phyloP scores from a whole-genome alignment of 2,888 invertebrate genomes.

The Dromius quadrimaculatus region DNA sequence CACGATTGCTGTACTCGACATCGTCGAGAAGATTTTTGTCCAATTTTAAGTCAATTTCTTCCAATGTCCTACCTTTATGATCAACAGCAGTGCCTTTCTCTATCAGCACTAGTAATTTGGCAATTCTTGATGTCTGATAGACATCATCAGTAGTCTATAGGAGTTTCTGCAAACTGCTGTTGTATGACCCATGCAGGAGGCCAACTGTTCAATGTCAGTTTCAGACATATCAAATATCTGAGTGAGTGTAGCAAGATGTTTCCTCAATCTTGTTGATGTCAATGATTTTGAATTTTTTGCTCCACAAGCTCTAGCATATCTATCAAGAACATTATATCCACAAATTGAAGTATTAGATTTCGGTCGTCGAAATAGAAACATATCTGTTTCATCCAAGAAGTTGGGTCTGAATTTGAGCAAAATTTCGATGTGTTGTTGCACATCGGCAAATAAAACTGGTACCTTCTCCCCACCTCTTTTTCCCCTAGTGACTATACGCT shows the following conservation, averaged over 20 bases:
- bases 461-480: slow-evolving; percentile 57
- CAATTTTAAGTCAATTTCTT: slow-evolving; percentile 53
- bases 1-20: too few species aligned
- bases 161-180: slow-evolving; percentile 52
- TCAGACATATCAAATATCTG: slow-evolving; percentile 57
- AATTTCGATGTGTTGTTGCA: slow-evolving; percentile 55
- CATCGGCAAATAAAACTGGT: slow-evolving; percentile 56
- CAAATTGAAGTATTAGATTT: slow-evolving; percentile 38
- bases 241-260: slow-evolving; percentile 58
- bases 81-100: slow-evolving; percentile 52
- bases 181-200: slow-evolving; percentile 58
- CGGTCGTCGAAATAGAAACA: slow-evolving; percentile 53
- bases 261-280: slow-evolving; percentile 57
- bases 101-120: slow-evolving; percentile 54
- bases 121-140: slow-evolving; percentile 56
- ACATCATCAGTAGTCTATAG: slow-evolving; percentile 56
- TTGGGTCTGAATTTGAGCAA: slow-evolving; percentile 50
- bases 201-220: slow-evolving; percentile 57
- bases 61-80: slow-evolving; percentile 54
- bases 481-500: slow-evolving; percentile 55
- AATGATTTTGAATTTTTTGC: slow-evolving; percentile 57
- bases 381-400: slow-evolving; percentile 49
- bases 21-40: too few species aligned
- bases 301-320: slow-evolving; percentile 54
- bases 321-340: slow-evolving; percentile 56